A percentile compares a stretch with the other conserved stretches of the same genome.
phyloP scores from a whole-genome alignment of 2,113 vertebrate genomes.

The Carassius carassius region DNA sequence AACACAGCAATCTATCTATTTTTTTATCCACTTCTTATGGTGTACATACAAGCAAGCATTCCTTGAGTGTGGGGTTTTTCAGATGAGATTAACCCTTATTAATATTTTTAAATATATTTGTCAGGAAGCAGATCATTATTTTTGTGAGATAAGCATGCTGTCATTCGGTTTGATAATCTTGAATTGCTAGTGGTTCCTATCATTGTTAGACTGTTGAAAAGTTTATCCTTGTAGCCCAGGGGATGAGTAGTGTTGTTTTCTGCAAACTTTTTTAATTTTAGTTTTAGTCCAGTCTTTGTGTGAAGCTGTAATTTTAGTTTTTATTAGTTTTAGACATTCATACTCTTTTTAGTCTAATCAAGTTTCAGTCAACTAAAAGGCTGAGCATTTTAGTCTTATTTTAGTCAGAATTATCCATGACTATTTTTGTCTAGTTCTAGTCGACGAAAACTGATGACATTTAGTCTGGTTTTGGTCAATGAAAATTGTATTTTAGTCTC shows the following conservation, averaged over 20 bases:
- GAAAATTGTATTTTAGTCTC: no score
- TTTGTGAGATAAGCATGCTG: neutral
- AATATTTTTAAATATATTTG: neutral
- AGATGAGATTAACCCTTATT: neutral
- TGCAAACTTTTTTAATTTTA: no score
- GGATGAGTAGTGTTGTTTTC: constrained; percentile 67
- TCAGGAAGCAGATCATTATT: neutral
- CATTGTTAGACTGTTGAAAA: neutral
- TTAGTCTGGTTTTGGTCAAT: no score
- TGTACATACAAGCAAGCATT: neutral
- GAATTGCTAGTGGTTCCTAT: neutral
- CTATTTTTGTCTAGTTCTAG: no score
- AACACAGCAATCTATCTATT: neutral
- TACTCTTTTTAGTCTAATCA: no score
- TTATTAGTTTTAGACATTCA: no score
- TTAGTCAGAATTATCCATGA: no score
- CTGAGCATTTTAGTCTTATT: no score
- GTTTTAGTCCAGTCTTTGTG: no score
- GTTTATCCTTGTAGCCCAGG: constrained; percentile 74
- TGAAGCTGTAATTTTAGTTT: no score
- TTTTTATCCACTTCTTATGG: neutral
- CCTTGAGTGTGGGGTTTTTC: constrained; percentile 6
- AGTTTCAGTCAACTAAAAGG: no score
- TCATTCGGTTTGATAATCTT: neutral
- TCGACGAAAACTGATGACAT: no score